These are phyloP conservation scores for Drosophila longiperda DNA, from an alignment of 2,888 invertebrate species.

Conservation along the genomic window DNA sequence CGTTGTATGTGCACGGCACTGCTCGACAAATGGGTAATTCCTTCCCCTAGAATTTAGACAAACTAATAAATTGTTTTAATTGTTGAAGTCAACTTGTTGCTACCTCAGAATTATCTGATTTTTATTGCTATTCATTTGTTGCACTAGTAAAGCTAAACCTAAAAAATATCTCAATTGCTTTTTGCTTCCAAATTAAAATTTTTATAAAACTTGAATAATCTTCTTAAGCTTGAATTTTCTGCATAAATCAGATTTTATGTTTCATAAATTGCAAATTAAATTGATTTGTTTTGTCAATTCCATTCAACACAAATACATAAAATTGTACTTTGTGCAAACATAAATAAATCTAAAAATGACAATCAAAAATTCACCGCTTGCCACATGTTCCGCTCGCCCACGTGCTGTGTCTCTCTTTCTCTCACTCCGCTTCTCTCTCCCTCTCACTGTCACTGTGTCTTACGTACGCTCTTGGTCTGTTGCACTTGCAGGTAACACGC, in stretches of 20 bases:
- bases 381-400: background rate
- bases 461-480: constrained; percentile 7
- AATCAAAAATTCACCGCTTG: background rate
- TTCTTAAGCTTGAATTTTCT: background rate
- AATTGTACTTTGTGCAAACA: background rate
- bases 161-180: background rate
- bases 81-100: background rate
- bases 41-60: background rate
- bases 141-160: background rate
- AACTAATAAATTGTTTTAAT: background rate
- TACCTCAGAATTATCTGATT: too few species aligned
- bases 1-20: constrained; percentile 30
- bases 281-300: background rate
- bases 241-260: background rate
- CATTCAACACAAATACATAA: background rate
- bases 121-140: background rate
- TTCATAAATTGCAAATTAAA: background rate
- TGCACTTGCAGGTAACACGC: constrained; percentile 76
- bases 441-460: background rate
- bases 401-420: constrained; percentile 4
- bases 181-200: background rate
- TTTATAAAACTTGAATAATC: background rate
- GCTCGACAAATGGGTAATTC: constrained; percentile 2
- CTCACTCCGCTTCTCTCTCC: constrained; percentile 5
- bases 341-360: background rate